Conservation (phyloP, 2,888 invertebrate species). For the Notocelia uddmanniana region DNA sequence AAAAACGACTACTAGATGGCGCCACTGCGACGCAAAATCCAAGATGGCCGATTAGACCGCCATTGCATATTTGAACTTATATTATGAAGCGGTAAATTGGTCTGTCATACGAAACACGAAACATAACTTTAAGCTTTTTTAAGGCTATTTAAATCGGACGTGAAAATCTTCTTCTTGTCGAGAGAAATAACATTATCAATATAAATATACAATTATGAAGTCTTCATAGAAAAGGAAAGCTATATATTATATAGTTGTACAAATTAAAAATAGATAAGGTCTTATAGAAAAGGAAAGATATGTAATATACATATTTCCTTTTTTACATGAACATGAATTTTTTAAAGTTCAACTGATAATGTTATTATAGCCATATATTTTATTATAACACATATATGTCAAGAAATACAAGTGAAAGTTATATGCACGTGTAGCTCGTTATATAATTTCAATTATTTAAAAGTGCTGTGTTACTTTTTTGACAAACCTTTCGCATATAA, state of each 20-base stretch:
- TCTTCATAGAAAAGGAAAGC: no score
- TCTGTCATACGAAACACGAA: not conserved
- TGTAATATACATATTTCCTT: no score
- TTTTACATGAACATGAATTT: no score
- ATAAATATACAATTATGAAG: no score
- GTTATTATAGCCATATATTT: no score
- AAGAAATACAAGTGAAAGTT: not conserved
- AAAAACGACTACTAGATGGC: constrained; percentile 61
- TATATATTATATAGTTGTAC: no score
- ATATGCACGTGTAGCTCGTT: not conserved
- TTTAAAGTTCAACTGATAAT: no score
- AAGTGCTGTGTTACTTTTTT: not conserved
- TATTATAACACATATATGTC: no score
- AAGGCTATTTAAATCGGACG: not conserved
- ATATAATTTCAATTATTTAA: constrained; percentile 47
- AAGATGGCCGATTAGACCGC: constrained; percentile 68
- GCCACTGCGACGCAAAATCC: constrained; percentile 57
- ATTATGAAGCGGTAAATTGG: constrained; percentile 2
- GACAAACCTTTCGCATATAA: not conserved
- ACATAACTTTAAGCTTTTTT: not conserved
- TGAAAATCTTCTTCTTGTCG: not conserved
- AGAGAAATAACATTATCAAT: not conserved
- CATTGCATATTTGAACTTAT: constrained; percentile 31
- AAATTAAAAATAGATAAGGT: no score
- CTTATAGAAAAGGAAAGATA: no score